Base-by-base conservation (phyloP, 2,888 invertebrate genomes). In the Oscheius onirici region DNA sequence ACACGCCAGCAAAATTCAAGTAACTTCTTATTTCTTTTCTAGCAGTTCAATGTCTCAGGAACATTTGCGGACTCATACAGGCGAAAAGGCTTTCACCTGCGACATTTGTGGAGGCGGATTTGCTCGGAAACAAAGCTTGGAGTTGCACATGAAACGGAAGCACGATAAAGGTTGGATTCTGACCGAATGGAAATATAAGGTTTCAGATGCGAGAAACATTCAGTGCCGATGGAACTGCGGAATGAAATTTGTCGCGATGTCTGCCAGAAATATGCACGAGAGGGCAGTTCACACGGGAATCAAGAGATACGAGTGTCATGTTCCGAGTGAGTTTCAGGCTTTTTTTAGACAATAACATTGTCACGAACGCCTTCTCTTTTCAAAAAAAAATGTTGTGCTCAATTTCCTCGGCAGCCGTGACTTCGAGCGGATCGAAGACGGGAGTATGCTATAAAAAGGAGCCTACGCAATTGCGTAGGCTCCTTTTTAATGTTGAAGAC, bases 201-300 rank as follows among this genome's bases (percentile, higher is more conserved):
- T 8, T 74, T 63, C 51, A 78, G 79, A 69, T 22, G 70, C 78
- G 22, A 73, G 80, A 22, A 78, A 81, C 13, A 72, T 74, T 34
- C n/a, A 52, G 10, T 84, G 84, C 54, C 22, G 67, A 34, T 82
- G 76, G 76, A 72, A 76, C 22, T 84, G 84, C 52, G 78, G 77
- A 34, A 68, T 63, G 69, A 44, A 57, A 17, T 84, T 84, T 58
- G 82, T 81, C 15, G 69, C 70, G 8, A 63, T 72, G 5, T 74
- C 77, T 13, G 71, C 73, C n/a, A 70, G 76, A 57, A 83, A 80
- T 43, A 83, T 83, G 52, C 84, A 84, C 69, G 82, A 82, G 70
- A 74, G 76, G 57, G 75, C 77, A 22, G 81, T 80, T 10, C 84
- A 84, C 61, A 49, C 69, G 10, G 79, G 76, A 24, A 52, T 79